Base-by-base conservation (phyloP, 2,888 invertebrate species). In the Pelosia muscerda region DNA sequence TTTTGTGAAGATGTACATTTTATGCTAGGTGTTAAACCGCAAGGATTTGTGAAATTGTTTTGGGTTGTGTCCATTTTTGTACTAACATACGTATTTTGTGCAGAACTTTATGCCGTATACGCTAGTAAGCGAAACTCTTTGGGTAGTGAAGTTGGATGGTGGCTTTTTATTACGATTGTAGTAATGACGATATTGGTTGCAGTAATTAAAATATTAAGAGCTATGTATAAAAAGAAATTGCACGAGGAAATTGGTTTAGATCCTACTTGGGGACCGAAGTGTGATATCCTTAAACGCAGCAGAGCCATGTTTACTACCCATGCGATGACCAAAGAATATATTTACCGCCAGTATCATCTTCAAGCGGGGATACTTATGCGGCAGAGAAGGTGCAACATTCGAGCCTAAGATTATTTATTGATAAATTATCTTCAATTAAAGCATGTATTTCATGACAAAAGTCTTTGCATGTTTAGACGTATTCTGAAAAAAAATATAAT, bases 241-340 rank as follows among this genome's bases (percentile, higher is more conserved):
- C 34, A 60, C 6, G 79, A 82, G 2, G 69, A 70, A 63, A n/a
- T 90, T 5, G 66, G 72, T 15, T 62, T 93, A 68, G 87, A 92
- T 56, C 76, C 84, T 1, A 74, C 74, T 2, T 95, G 95, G 95
- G 94, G 93, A 0, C 95, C 95, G 0, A 82, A 78, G 34, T 87
- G 80, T 59, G 89, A 89, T 2, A 66, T 94, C 15, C 79, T 95
- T 61, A 85, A 85, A 71, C 84, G 94, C 4, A 95, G 95, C 71
- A 85, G 95, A 59, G 90, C 89, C 2, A 94, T 95, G 95, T 95
- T 95, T 79, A 87, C 90, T 2, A 93, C 94, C 6, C 93, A 95
- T 66, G 94, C 95, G 4, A 95, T 95, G 95, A 95, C 95, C 19
- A 95, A 95, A 73, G 95, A 95, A 80, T 95, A 95, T 74, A 87